Percentiles rank a stretch among this genome's conserved stretches.
phyloP scores from a whole-genome alignment of 1,140 invertebrate genomes.

The Orchestia grillus region DNA sequence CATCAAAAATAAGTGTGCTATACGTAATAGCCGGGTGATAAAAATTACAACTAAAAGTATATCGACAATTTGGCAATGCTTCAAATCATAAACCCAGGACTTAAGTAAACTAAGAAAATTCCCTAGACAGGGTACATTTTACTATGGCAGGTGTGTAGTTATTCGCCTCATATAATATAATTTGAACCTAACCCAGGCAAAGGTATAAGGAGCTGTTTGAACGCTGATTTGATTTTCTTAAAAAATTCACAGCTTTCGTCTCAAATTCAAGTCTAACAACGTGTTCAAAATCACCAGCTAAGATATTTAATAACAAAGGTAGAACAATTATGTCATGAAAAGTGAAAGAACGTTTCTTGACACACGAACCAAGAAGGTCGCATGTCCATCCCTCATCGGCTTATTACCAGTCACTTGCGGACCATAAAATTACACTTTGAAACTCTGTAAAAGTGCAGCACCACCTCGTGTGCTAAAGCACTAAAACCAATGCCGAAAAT shows the following conservation, averaged over 20 bases:
- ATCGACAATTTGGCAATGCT: no score
- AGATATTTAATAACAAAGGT: background rate
- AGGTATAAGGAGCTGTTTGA: background rate
- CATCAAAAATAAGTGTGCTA: no score
- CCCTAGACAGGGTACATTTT: no score
- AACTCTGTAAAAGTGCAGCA: background rate
- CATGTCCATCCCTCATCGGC: slow-evolving; percentile 1
- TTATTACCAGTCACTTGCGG: background rate
- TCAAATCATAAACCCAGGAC: no score
- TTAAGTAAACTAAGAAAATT: no score
- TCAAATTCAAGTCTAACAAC: background rate
- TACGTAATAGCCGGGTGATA: no score
- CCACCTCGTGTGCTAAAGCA: slow-evolving; percentile 5
- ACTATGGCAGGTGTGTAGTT: no score
- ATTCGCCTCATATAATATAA: no score
- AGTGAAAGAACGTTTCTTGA: background rate
- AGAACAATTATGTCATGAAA: background rate
- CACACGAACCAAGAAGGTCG: background rate
- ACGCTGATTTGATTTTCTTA: background rate
- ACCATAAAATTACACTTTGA: slow-evolving; percentile 13
- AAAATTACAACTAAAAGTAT: no score
- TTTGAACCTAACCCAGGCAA: no score
- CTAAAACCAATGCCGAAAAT: slow-evolving; percentile 6
- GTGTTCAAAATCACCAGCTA: background rate
- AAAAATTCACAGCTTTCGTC: background rate